phyloP scores from a whole-genome alignment of 2,797 vertebrate species.

The Rhynchonycteris naso region DNA sequence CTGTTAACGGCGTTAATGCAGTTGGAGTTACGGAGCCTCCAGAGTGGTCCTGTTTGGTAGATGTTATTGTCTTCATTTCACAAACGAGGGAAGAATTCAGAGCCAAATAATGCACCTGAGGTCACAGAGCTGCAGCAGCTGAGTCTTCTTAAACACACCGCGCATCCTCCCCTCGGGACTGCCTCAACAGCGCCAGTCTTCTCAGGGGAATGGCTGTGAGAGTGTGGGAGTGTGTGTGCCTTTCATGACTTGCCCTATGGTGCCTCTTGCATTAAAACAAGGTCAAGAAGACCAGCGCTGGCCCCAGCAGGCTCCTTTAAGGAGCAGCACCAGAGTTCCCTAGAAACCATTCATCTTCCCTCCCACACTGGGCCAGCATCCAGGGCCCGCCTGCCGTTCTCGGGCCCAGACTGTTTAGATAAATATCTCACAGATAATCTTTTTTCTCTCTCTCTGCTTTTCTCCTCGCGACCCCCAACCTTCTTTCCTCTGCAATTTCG shows the following conservation, averaged over 20 bases:
- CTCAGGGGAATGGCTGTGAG: not conserved
- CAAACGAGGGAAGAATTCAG: not conserved
- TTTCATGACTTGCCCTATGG: constrained; percentile 53
- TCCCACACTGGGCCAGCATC: not conserved
- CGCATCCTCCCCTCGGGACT: not conserved
- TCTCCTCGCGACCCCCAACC: not conserved
- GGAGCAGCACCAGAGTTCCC: not conserved
- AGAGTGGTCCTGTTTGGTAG: not conserved
- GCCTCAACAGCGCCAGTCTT: not conserved
- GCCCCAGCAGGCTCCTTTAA: constrained; percentile 53
- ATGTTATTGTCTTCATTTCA: constrained; percentile 26
- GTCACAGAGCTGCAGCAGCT: not conserved
- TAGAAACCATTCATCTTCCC: constrained; percentile 57
- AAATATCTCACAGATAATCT: constrained; percentile 45
- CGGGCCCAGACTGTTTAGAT: constrained; percentile 38
- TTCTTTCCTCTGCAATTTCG: constrained; percentile 33
- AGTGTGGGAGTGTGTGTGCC: not conserved
- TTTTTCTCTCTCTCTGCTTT: not conserved
- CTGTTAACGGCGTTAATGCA: not conserved
- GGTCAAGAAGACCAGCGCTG: constrained; percentile 41
- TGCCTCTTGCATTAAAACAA: constrained; percentile 59
- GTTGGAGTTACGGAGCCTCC: not conserved
- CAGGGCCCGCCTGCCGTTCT: constrained; percentile 43
- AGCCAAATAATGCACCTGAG: not conserved
- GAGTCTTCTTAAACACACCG: not conserved